Evolutionary conservation across 2,113 vertebrate species (phyloP), one percentile per base, ranked within the genome.

Genomic region (Dasyurus viverrinus): DNA sequence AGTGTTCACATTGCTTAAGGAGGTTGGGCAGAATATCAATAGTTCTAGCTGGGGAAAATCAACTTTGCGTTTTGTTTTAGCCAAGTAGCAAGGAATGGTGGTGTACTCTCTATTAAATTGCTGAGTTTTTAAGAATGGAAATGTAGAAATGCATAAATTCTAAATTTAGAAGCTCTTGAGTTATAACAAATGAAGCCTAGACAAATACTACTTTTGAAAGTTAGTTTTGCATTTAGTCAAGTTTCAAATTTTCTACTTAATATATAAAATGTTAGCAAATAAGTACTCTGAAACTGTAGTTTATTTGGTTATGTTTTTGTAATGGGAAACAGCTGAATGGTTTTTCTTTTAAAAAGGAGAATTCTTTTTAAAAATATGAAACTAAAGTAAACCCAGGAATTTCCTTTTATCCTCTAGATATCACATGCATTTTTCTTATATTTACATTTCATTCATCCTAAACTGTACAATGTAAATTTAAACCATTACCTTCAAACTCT

Each of bases 1-100:
- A 93, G 92, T 97, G 95, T 98, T 96, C 98, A 97, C 97, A 95
- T 96, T 95, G 98, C 95, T 97, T 98, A 98, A 98, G 98, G 98
- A 98, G 98, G 98, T 95, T 98, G 98, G 98, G 55, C 95, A 94
- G 23, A 95, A 94, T 27, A 25, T 53, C n/a, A 54, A 54, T 55
- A 36, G 4, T 22, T 94, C 52, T 92, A 95, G 93, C 60, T 0
- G n/a, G 91, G 95, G 57, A 93, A 97, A 95, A 93, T 36, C 92
- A 97, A 94, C 93, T 46, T 97, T 68, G 53, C 9, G 50, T 90
- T 48, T 0, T 8, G 84, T 3, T 54, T 0, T 8, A 92, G 89
- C 92, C 93, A 90, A n/a, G 92, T 54, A 68, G n/a, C 27, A 10
- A 90, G 89, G 22, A 0, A 1, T 55, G 53, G 54, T 14, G 50